Base-by-base conservation (phyloP, 2,113 vertebrate species). In the Nothocercus nigrocapillus region DNA sequence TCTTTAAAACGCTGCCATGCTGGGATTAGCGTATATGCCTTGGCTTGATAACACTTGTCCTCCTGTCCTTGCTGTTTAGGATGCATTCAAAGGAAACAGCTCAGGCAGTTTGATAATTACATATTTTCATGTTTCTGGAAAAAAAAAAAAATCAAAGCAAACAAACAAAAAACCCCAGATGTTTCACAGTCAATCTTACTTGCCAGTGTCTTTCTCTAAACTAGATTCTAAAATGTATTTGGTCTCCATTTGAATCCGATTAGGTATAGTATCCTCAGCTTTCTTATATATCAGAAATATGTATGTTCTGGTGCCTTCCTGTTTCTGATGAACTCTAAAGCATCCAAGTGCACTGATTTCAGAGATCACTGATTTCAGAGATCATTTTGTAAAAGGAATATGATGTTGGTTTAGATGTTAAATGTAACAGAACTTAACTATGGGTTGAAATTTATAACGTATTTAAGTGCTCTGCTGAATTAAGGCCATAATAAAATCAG, bases 1-100 rank as follows among this genome's bases (percentile, higher is more conserved):
- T 94, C 42, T 94, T 89, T 86, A 90, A 83, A 96, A 94, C 63
- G n/a, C 66, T 94, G 79, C 86, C 77, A 74, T 45, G 66, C 63
- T 75, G 80, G 0, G 1, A 92, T 91, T 95, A 95, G 69, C 66
- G 11, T 45, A 61, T 53, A 34, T 32, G 62, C 54, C 16, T 72
- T 70, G 62, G 54, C 73, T 93, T 91, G 80, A 59, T 86, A 92
- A 88, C 62, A 77, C 61, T 96, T 84, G 73, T 77, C 88, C 79
- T 85, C 63, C 79, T 94, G 83, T 88, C 91, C 75, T 69, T 82
- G 82, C 45, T 90, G 59, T 82, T 91, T 32, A 93, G 78, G 20
- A 44, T 51, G 68, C 20, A 54, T 90, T 86, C 36, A 69, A 82
- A 90, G 76, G 66, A 84, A 93, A 73, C 27, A 86, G 87, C 47